Evolutionary conservation across 2,113 vertebrate species (phyloP).

Genomic region (Eptatretus burgeri): DNA sequence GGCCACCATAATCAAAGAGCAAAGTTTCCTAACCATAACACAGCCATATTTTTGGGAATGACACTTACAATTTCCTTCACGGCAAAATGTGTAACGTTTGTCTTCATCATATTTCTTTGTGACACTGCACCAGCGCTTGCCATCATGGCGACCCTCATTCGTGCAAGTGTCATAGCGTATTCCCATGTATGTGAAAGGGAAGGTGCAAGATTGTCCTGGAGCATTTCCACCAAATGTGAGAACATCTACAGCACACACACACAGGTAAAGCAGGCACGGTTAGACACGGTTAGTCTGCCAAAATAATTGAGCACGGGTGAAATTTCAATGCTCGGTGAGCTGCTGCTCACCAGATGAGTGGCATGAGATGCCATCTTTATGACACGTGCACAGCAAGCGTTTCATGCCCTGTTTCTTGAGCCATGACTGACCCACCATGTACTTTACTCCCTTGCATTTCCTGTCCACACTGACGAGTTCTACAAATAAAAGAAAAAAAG

Average conservation of each 20-base stretch:
- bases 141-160: constrained; percentile 42
- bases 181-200: constrained; percentile 50
- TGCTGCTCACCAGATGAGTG: constrained; percentile 37
- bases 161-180: constrained; percentile 74
- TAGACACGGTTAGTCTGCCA: too few species aligned
- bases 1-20: too few species aligned
- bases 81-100: constrained; percentile 64
- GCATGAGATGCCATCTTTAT: constrained; percentile 65
- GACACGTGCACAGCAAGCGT: constrained; percentile 75
- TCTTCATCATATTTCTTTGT: constrained; percentile 46
- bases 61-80: constrained; percentile 38
- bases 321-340: background rate
- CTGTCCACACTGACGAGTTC: too few species aligned
- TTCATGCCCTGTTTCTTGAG: constrained; percentile 52
- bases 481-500: too few species aligned
- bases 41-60: too few species aligned
- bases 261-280: background rate
- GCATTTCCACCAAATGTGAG: constrained; percentile 63
- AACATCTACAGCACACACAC: background rate
- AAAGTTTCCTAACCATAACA: too few species aligned
- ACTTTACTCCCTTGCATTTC: constrained; percentile 23
- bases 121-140: constrained; percentile 73
- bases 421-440: constrained; percentile 54
- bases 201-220: constrained; percentile 37
- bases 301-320: background rate